These are phyloP conservation scores for Lepidostoma basale DNA, from an alignment of 1,140 invertebrate species.

Conservation along the genomic window DNA sequence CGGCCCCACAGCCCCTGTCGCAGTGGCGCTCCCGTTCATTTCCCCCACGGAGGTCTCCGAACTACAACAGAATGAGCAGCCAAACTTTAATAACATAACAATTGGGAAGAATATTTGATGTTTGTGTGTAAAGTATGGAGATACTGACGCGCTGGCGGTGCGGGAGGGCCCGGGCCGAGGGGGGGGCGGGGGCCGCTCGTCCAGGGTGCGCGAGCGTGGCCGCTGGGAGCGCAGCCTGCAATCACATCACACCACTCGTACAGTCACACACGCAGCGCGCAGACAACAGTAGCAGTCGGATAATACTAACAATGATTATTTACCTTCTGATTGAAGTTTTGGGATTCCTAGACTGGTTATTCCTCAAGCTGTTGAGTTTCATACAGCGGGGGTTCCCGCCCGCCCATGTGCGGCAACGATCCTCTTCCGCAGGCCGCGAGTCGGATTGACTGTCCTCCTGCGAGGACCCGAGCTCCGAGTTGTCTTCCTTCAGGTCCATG, in stretches of 20 bases:
- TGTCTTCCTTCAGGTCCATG: background rate
- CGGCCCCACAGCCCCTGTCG: no score
- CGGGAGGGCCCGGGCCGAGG: conserved; percentile 20
- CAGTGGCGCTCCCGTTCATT: conserved; percentile 24
- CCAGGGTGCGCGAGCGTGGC: conserved; percentile 18
- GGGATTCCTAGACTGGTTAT: background rate
- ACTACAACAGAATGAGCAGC: background rate
- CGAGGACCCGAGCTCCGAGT: conserved; percentile 11
- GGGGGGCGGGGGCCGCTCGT: background rate
- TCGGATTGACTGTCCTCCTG: conserved; percentile 18
- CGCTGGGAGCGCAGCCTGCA: conserved; percentile 40
- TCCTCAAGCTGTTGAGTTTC: background rate
- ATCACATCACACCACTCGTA: no score
- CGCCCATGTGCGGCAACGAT: background rate
- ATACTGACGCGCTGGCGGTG: background rate
- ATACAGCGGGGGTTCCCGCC: background rate
- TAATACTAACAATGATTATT: no score
- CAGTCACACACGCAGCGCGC: no score
- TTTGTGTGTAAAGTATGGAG: conserved; percentile 5
- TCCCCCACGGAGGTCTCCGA: conserved; percentile 12
- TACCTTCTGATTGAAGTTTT: conserved; percentile 3
- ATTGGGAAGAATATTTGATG: background rate
- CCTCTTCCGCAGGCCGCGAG: background rate
- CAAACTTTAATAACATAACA: background rate
- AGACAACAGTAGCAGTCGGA: no score